Conservation (phyloP, 2,888 invertebrate genomes). For the Plemyria rubiginata region DNA sequence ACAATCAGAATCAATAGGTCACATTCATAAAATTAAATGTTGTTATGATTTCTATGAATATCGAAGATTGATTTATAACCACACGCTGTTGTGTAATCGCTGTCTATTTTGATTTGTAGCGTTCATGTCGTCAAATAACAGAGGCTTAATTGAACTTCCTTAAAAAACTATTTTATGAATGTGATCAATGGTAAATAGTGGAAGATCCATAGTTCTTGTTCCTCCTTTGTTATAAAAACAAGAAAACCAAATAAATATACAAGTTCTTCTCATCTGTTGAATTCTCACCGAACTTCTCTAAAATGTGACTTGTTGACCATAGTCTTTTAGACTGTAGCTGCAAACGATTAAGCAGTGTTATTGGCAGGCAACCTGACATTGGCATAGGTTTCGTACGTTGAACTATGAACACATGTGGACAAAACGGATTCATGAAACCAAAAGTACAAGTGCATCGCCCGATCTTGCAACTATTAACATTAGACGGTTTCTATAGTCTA, state of each 20-base stretch:
- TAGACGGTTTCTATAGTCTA: conserved; percentile 8
- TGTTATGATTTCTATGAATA: conserved; percentile 24
- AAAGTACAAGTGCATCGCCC: conserved; percentile 67
- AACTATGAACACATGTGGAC: conserved; percentile 56
- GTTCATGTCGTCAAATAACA: background rate
- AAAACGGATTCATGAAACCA: conserved; percentile 46
- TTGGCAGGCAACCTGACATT: conserved; percentile 71
- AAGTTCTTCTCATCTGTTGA: background rate
- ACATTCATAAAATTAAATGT: conserved; percentile 14
- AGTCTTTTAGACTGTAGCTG: conserved; percentile 13
- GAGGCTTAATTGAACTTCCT: background rate
- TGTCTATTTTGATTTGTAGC: conserved; percentile 3
- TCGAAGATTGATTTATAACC: conserved; percentile 25
- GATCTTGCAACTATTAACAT: conserved; percentile 24
- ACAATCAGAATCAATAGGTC: conserved; percentile 31
- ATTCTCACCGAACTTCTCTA: background rate
- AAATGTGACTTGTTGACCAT: conserved; percentile 12
- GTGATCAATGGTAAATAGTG: too few species aligned
- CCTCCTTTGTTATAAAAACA: background rate
- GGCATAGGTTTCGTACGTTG: conserved; percentile 75
- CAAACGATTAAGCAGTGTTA: conserved; percentile 44
- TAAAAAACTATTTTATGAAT: background rate
- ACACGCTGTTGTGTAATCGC: conserved; percentile 9
- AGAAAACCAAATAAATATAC: background rate
- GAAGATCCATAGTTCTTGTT: too few species aligned